Evolutionary conservation across 2,113 vertebrate species (phyloP).

Genomic region (Otocyon megalotis): DNA sequence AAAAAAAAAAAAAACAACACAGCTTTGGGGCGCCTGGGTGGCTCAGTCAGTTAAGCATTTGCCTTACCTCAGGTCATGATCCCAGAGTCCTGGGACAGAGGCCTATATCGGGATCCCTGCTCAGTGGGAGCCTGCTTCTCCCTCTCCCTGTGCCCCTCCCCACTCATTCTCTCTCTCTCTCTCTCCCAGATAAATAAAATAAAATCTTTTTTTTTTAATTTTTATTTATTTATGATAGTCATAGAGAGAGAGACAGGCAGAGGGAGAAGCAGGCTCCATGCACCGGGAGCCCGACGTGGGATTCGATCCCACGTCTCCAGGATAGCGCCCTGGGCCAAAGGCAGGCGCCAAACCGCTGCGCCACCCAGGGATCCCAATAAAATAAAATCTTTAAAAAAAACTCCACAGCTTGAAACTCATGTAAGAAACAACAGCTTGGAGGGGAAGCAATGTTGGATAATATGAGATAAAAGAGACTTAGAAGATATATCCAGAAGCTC

Average conservation of each 20-base stretch:
- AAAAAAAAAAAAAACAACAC: not conserved
- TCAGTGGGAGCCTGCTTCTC: not conserved
- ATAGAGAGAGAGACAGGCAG: too few species aligned
- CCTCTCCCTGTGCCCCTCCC: not conserved
- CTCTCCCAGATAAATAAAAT: not conserved
- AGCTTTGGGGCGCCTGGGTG: not conserved
- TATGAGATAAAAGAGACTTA: not conserved
- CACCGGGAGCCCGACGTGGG: too few species aligned
- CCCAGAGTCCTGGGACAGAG: not conserved
- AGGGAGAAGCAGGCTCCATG: too few species aligned
- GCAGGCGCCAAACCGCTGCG: too few species aligned
- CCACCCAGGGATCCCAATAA: too few species aligned
- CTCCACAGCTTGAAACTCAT: too few species aligned
- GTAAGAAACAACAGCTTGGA: not conserved
- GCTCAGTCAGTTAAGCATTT: not conserved
- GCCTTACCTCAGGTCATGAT: not conserved
- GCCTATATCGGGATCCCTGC: not conserved
- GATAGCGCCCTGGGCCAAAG: too few species aligned
- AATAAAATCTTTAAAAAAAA: too few species aligned
- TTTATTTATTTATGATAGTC: too few species aligned
- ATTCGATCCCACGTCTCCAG: too few species aligned
- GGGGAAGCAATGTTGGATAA: not conserved
- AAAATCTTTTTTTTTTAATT: too few species aligned
- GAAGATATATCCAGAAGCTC: not conserved
- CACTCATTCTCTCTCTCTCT: not conserved